Evolutionary conservation across 2,888 invertebrate species (phyloP), one percentile per base, ranked within the genome.

Genomic region (Hemaris fuciformis): DNA sequence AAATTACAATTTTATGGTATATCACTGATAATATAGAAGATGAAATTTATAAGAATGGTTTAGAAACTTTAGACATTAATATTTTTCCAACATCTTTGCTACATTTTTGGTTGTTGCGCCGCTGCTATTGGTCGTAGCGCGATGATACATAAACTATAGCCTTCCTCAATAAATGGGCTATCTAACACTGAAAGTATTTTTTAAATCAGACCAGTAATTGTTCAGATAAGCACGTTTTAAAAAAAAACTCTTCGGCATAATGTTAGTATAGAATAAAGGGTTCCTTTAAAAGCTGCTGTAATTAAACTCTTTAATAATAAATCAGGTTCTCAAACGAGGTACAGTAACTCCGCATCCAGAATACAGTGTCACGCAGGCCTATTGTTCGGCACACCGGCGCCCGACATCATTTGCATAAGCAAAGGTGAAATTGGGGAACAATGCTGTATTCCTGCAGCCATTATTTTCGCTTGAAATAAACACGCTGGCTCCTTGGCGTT

Each of bases 351-450:
- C 10, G 31, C 25, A 60, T 66, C 62, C 64, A 64, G 67, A 66
- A 72, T 68, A 63, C 61, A 23, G 13, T 45, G 20, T 62, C 62
- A 62, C 61, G 62, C 62, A 66, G 59, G 63, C 61, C 69, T 68
- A 73, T 74, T 75, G 72, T 73, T 66, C 61, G 63, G 61, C 64
- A 65, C 62, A 64, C 69, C 73, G 69, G 71, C 34, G 70, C 70
- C 67, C 69, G 42, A 68, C 62, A 71, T 77, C 73, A 79, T 83
- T 83, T 79, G 73, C 79, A 80, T 80, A 81, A 75, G 76, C 76
- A 78, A 79, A 76, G 77, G 79, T 79, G 69, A 78, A 78, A 76
- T 77, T 76, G 77, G 71, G 73, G 76, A 81, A 83, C 80, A 83
- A 82, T 77, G 59, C 66, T 63, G 58, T 59, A 53, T 64, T 68